These are phyloP conservation scores for Chelon auratus DNA, from an alignment of 2,797 vertebrate genomes.

Conservation along the genomic window DNA sequence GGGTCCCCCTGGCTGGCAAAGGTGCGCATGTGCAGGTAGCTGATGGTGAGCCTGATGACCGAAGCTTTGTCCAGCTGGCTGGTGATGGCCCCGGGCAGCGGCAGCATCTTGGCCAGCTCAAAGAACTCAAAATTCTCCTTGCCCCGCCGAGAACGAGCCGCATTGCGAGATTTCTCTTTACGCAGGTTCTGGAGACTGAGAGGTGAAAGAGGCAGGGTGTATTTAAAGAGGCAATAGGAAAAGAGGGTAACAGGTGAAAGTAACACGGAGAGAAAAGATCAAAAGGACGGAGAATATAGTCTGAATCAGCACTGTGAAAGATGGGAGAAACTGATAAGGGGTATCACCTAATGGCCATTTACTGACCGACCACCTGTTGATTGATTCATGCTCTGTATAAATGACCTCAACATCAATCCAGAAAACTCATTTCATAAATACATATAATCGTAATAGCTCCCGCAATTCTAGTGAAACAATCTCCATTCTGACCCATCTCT, in stretches of 20 bases:
- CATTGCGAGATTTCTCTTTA: conserved; percentile 94
- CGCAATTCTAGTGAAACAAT: conserved; percentile 77
- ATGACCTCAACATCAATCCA: conserved; percentile 58
- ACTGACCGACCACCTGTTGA: conserved; percentile 69
- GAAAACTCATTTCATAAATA: conserved; percentile 73
- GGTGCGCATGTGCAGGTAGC: conserved; percentile 92
- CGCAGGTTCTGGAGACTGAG: conserved; percentile 90
- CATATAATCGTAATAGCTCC: conserved; percentile 56
- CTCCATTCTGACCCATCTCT: conserved; percentile 65
- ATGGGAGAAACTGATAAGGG: conserved; percentile 14
- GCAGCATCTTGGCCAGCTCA: conserved; percentile 92
- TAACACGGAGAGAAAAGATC: conserved; percentile 11
- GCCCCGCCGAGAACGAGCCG: conserved; percentile 91
- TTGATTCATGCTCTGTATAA: conserved; percentile 56
- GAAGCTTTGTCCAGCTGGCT: conserved; percentile 95
- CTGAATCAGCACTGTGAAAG: conserved; percentile 23
- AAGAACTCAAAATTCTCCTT: conserved; percentile 96
- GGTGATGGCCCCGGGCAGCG: conserved; percentile 91
- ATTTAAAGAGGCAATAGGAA: not conserved
- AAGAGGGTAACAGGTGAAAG: not conserved
- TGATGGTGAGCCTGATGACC: conserved; percentile 92
- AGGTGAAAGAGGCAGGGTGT: not conserved
- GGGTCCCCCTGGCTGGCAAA: conserved; percentile 92
- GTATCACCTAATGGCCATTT: conserved; percentile 46
- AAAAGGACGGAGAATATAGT: conserved; percentile 4